Base-by-base conservation (phyloP, 2,113 vertebrate species). In the Syngnathoides biaculeatus region DNA sequence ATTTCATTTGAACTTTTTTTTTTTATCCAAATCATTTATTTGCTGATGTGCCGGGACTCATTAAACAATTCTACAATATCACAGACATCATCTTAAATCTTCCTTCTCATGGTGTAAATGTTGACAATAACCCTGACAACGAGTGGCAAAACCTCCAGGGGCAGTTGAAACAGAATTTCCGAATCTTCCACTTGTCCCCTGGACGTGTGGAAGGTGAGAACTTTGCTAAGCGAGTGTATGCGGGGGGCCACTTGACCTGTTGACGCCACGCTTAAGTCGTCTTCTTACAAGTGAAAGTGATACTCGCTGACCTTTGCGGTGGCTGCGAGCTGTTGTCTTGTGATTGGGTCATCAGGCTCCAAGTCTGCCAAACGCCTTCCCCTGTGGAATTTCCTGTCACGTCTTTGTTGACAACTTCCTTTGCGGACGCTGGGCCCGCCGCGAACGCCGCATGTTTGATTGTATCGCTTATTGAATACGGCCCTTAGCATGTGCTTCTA, bases 381-480 rank as follows among this genome's bases (percentile, higher is more conserved):
- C 38, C 39, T 0, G 4, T 40, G 58, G 35, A 61, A 61, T 61
- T 61, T 61, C 35, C 38, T 61, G 40, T n/a, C 58, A 19, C 40
- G 58, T 60, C 58, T 13, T 60, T 39, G 58, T 39, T 39, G 58
- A 40, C 58, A 61, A 61, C 20, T 61, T 40, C n/a, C 58, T n/a
- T 13, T 30, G 55, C 27, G 17, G 55, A 17, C 27, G 12, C 53
- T 56, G 8, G 9, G 42, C 42, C 42, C 13, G 42, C 42, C 42
- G 12, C 5, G 26, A 15, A 9, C 48, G 22, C 7, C 22, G 15
- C 8, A 52, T 35, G 48, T n/a, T 52, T 8, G 4, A 52, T 71
- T 64, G 74, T 77, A 66, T 73, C 62, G 66, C 62, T 58, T 57
- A n/a, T 57, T 57, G 30, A 57, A 35, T 48, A 48, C 19, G 13